Conservation (phyloP, 2,888 invertebrate species). For the Lasioglossum figueresi region DNA sequence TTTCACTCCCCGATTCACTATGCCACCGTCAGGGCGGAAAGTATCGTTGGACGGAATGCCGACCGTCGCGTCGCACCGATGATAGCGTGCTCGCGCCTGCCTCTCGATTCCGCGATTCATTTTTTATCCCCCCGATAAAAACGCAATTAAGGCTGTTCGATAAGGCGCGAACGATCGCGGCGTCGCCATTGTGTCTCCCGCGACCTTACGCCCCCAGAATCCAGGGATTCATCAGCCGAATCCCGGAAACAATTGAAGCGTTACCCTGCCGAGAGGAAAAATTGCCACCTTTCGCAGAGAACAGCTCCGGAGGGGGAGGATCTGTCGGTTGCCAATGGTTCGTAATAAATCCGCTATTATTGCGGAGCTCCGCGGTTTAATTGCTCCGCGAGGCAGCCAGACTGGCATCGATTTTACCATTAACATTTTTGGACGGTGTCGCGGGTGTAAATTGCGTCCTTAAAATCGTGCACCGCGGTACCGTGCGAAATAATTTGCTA, state of each 20-base stretch:
- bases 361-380: conserved; percentile 32
- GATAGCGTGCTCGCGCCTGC: conserved; percentile 64
- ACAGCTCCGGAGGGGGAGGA: conserved; percentile 10
- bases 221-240: conserved; percentile 36
- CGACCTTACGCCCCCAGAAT: conserved; percentile 47
- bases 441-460: neutral
- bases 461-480: conserved; percentile 12
- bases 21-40: neutral
- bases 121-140: conserved; percentile 79
- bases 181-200: conserved; percentile 55
- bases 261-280: conserved; percentile 53
- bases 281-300: conserved; percentile 37
- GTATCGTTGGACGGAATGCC: conserved; percentile 65
- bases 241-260: conserved; percentile 60
- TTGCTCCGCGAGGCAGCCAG: conserved; percentile 39
- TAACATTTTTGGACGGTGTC: conserved; percentile 49
- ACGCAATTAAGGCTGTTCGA: conserved; percentile 80
- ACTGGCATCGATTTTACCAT: conserved; percentile 49
- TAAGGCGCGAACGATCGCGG: conserved; percentile 74
- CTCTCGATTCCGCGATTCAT: conserved; percentile 75
- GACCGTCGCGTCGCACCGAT: conserved; percentile 56
- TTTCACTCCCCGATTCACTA: conserved; percentile 33
- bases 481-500: neutral
- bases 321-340: conserved; percentile 49
- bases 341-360: conserved; percentile 58